Percentiles rank a stretch among this genome's conserved stretches.
Evolutionary conservation across 2,797 vertebrate species (phyloP).

Genomic region (Eremophila alpestris): DNA sequence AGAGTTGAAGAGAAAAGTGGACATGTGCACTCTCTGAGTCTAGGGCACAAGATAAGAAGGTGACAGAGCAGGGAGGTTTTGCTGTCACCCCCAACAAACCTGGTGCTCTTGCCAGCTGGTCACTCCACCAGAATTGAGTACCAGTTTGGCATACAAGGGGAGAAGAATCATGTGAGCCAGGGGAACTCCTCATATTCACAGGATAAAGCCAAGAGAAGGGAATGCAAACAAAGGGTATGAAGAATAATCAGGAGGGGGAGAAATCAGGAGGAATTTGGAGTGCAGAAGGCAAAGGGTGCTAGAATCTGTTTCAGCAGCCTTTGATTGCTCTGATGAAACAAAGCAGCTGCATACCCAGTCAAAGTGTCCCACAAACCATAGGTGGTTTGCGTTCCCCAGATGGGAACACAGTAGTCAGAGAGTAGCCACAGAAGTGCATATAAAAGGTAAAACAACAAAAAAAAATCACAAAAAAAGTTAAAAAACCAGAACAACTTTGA

Average conservation of each 20-base stretch:
- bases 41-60: not conserved
- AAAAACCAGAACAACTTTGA: not conserved
- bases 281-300: not conserved
- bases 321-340: not conserved
- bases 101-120: fast-evolving
- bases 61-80: not conserved
- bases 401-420: not conserved
- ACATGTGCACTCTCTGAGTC: not conserved
- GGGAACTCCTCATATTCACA: not conserved
- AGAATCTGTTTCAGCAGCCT: not conserved
- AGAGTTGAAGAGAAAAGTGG: not conserved
- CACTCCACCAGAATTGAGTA: not conserved
- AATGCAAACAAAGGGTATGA: not conserved
- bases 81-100: not conserved
- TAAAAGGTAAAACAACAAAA: not conserved
- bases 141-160: not conserved
- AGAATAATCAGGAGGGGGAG: not conserved
- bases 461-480: not conserved
- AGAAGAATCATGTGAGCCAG: not conserved
- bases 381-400: not conserved
- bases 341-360: not conserved
- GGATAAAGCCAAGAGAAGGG: not conserved
- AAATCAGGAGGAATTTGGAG: not conserved
- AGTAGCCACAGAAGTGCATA: not conserved
- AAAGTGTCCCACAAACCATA: not conserved